Conservation (phyloP, 35 echinoderm and acorn worm species). For the Stichopus chloronotus region DNA sequence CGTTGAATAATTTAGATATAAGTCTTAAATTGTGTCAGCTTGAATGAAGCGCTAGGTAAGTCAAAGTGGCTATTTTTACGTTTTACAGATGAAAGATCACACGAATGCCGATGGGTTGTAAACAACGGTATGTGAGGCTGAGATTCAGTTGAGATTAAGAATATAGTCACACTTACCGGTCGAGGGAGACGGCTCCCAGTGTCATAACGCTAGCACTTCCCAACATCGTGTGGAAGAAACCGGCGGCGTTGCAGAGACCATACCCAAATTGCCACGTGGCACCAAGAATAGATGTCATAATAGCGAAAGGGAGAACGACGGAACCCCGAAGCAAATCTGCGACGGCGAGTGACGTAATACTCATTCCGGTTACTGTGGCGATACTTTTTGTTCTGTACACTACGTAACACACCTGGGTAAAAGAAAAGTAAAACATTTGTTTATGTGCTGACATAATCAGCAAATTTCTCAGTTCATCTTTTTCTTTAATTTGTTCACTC, state of each 20-base stretch:
- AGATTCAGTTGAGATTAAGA: background rate
- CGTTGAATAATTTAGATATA: no score
- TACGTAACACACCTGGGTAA: constrained; percentile 86
- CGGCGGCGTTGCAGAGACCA: constrained; percentile 53
- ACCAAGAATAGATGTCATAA: constrained; percentile 62
- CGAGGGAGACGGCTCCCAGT: constrained; percentile 84
- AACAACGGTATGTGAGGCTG: no score
- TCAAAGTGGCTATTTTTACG: no score
- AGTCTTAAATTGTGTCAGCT: no score
- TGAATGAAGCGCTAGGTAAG: no score
- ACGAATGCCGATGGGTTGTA: no score
- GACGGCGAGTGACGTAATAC: constrained; percentile 85
- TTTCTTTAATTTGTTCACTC: no score
- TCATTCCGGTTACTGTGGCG: constrained; percentile 91
- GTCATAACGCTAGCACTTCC: constrained; percentile 94
- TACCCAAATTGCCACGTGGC: constrained; percentile 60
- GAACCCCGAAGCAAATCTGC: constrained; percentile 82
- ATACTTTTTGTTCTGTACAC: constrained; percentile 85
- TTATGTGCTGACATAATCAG: no score
- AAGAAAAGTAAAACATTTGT: background rate
- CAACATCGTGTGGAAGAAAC: constrained; percentile 73
- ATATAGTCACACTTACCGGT: constrained; percentile 66
- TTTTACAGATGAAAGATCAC: no score
- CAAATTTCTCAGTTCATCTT: no score
- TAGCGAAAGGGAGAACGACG: constrained; percentile 74